A percentile compares a stretch with the other conserved stretches of the same genome.
phyloP scores from a whole-genome alignment of 2,113 vertebrate genomes.

The Aegithalos caudatus region DNA sequence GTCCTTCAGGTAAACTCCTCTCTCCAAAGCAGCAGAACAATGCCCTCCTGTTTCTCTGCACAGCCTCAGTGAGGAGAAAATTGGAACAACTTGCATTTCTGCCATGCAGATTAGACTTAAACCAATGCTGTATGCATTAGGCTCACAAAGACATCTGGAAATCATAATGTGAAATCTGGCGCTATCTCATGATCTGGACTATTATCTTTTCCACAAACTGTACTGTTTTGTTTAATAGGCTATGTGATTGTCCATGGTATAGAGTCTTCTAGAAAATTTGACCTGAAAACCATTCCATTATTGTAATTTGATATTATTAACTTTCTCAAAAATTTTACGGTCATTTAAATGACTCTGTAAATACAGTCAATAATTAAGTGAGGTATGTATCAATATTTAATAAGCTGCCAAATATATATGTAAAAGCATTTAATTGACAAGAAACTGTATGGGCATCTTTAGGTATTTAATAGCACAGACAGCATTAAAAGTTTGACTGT shows the following conservation, averaged over 20 bases:
- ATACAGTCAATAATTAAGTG: conserved; percentile 31
- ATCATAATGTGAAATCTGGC: conserved; percentile 7
- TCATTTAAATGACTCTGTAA: conserved; percentile 40
- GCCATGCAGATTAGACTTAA: background rate
- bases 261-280: conserved; percentile 8
- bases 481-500: conserved; percentile 30
- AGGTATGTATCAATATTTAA: conserved; percentile 51
- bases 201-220: conserved; percentile 16
- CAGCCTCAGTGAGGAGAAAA: background rate
- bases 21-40: background rate
- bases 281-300: conserved; percentile 23
- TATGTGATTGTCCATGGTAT: background rate
- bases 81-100: background rate
- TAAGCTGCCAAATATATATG: conserved; percentile 26
- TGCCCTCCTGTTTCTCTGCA: background rate
- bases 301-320: conserved; percentile 35
- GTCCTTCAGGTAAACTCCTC: background rate
- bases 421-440: conserved; percentile 37
- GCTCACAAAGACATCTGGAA: conserved; percentile 25
- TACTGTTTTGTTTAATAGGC: background rate
- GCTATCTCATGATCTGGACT: background rate
- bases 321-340: conserved; percentile 17
- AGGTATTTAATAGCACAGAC: conserved; percentile 32
- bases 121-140: conserved; percentile 24
- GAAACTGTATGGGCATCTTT: background rate